Conservation (phyloP, 1,140 invertebrate species). For the Philaenus spumarius region DNA sequence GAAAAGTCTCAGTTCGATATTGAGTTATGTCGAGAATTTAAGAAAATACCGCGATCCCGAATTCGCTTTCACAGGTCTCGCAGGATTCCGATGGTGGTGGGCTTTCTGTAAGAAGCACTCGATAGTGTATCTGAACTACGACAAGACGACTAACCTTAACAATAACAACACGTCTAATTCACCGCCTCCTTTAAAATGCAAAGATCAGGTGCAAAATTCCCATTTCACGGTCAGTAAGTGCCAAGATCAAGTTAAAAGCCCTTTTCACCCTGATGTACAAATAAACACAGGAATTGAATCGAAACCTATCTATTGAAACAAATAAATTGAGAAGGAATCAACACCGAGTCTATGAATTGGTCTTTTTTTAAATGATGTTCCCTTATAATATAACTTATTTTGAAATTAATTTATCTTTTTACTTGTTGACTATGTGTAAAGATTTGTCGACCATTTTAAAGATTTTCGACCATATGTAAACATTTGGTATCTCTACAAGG, state of each 20-base stretch:
- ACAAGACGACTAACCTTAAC: conserved; percentile 25
- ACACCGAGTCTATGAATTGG: too few species aligned
- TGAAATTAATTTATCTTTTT: too few species aligned
- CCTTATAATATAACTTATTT: too few species aligned
- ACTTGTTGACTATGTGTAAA: too few species aligned
- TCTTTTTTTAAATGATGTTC: too few species aligned
- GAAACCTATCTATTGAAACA: too few species aligned
- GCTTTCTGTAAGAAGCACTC: conserved; percentile 73
- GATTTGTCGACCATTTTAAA: too few species aligned
- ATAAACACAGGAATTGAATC: too few species aligned
- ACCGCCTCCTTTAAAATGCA: background rate
- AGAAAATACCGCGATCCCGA: conserved; percentile 50
- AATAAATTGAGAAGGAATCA: too few species aligned
- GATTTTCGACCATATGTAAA: too few species aligned
- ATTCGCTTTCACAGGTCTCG: conserved; percentile 57
- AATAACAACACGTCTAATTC: conserved; percentile 5
- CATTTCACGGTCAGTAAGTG: background rate
- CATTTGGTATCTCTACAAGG: too few species aligned
- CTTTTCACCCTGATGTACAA: too few species aligned
- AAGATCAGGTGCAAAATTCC: background rate
- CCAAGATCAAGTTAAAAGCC: background rate
- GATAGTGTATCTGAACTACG: conserved; percentile 58
- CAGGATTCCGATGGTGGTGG: conserved; percentile 74
- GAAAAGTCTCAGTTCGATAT: conserved; percentile 55
- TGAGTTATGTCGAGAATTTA: conserved; percentile 57